A percentile compares a stretch with the other conserved stretches of the same genome.
Evolutionary conservation across 2,113 vertebrate genomes (phyloP).

Genomic region (Leptocoma aspasia): DNA sequence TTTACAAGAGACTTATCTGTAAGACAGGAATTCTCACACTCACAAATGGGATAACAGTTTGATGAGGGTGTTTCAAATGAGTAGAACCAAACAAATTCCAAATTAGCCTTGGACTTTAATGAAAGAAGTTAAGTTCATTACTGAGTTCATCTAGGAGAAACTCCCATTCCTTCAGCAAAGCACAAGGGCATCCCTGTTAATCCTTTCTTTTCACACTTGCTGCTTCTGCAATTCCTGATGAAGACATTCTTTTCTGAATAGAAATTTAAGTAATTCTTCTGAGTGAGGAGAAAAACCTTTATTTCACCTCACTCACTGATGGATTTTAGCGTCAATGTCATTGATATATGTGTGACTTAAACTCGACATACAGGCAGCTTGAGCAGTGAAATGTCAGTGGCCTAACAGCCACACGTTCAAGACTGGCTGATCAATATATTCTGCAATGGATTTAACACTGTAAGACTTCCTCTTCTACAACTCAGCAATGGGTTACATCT

Average conservation of each 20-base stretch:
- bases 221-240: background rate
- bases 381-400: background rate
- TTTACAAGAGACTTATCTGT: background rate
- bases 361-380: background rate
- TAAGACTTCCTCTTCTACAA: background rate
- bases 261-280: background rate
- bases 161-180: background rate
- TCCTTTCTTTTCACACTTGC: background rate
- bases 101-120: background rate
- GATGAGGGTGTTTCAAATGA: background rate
- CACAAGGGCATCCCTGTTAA: background rate
- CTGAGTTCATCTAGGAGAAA: background rate
- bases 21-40: background rate
- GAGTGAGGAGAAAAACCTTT: background rate
- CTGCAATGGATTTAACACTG: background rate
- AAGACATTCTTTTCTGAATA: background rate
- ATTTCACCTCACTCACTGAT: background rate
- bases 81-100: background rate
- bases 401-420: background rate
- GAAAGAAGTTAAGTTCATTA: background rate
- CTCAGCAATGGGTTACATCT: background rate
- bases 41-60: background rate
- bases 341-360: background rate
- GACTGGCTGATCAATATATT: background rate
- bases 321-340: background rate